Conservation (phyloP, 1,140 invertebrate species). For the Sminthurinus signatus region DNA sequence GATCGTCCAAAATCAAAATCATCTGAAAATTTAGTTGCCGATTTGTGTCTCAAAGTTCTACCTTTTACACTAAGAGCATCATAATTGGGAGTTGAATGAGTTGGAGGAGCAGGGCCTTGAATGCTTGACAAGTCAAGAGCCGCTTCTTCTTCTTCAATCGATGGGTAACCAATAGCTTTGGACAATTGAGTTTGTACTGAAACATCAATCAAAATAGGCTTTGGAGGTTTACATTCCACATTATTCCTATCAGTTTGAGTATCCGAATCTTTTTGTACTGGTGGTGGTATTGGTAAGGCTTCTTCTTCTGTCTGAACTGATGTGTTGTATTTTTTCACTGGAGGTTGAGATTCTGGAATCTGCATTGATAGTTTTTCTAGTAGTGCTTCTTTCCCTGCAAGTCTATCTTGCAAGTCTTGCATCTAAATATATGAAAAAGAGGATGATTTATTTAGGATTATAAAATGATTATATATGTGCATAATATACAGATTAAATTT, state of each 20-base stretch:
- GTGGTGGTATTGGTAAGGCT: background rate
- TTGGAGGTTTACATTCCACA: background rate
- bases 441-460: too few species aligned
- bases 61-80: background rate
- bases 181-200: conserved; percentile 17
- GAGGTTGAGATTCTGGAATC: background rate
- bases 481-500: too few species aligned
- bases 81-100: conserved; percentile 33
- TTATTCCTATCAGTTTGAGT: too few species aligned
- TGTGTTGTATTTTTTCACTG: background rate
- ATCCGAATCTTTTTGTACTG: background rate
- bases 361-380: background rate
- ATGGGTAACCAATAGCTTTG: too few species aligned
- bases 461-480: too few species aligned
- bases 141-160: background rate
- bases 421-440: conserved; percentile 8
- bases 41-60: background rate
- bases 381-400: conserved; percentile 8
- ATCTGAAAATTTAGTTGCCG: background rate
- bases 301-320: background rate
- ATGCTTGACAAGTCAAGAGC: conserved; percentile 21
- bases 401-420: conserved; percentile 8
- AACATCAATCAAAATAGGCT: conserved; percentile 2
- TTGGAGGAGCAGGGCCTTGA: conserved; percentile 12
- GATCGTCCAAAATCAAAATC: background rate